Conservation (phyloP, 1,140 invertebrate genomes). For the Ceratoteleas bidentatus region DNA sequence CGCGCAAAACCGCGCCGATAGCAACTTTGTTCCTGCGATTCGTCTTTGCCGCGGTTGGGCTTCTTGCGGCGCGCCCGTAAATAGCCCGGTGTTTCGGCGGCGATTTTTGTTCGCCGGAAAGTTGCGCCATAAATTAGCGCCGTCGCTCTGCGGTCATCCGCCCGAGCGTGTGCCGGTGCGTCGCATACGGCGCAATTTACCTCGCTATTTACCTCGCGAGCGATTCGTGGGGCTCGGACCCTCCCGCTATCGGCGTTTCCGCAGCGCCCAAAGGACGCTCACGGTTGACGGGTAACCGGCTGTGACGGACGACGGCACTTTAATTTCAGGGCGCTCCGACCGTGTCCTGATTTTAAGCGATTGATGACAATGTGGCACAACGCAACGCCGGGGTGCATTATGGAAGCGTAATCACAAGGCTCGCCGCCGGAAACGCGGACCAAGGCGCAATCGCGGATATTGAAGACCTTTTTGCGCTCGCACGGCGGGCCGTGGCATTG, state of each 20-base stretch:
- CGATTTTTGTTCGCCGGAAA: conserved; percentile 68
- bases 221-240: neutral
- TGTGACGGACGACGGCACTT: conserved; percentile 22
- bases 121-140: conserved; percentile 76
- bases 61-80: conserved; percentile 69
- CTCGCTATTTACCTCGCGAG: neutral
- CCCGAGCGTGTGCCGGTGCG: conserved; percentile 32
- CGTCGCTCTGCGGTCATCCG: conserved; percentile 52
- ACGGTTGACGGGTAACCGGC: conserved; percentile 34
- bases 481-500: too few relatives aligned
- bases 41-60: conserved; percentile 49
- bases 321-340: conserved; percentile 19
- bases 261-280: conserved; percentile 1
- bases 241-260: conserved; percentile 15
- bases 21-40: conserved; percentile 54
- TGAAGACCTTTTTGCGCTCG: neutral
- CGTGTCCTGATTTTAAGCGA: conserved; percentile 41
- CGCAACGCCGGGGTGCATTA: conserved; percentile 37
- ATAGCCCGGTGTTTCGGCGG: conserved; percentile 58
- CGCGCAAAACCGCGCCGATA: conserved; percentile 36
- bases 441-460: conserved; percentile 5
- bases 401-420: conserved; percentile 26
- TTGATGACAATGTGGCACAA: conserved; percentile 35
- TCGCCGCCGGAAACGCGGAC: conserved; percentile 6
- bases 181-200: conserved; percentile 42